Conservation (phyloP, 2,888 invertebrate species). For the Elmis aenea region DNA sequence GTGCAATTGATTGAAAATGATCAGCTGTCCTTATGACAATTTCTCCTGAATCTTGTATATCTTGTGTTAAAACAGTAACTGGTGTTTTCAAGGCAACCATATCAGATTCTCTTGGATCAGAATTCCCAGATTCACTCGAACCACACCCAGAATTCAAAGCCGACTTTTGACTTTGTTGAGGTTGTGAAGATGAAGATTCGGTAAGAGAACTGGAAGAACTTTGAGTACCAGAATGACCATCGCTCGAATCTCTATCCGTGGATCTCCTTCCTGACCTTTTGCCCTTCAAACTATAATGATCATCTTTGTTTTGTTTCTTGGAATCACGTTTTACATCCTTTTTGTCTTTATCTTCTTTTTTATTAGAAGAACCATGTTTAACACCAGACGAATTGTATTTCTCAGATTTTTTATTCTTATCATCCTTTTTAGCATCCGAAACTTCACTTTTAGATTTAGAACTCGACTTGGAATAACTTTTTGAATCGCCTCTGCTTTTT, state of each 20-base stretch:
- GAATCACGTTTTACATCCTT: constrained; percentile 25
- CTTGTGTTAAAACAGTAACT: constrained; percentile 3
- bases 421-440: background rate
- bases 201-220: constrained; percentile 44
- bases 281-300: constrained; percentile 64
- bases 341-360: constrained; percentile 26
- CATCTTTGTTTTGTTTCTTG: constrained; percentile 51
- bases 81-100: constrained; percentile 4
- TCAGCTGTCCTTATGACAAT: constrained; percentile 4
- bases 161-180: constrained; percentile 25
- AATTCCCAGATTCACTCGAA: constrained; percentile 41
- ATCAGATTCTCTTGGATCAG: constrained; percentile 33
- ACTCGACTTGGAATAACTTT: constrained; percentile 20
- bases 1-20: too few species aligned
- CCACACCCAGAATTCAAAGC: constrained; percentile 26
- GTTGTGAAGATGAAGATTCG: constrained; percentile 25
- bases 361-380: constrained; percentile 3
- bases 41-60: constrained; percentile 6
- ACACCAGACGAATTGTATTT: constrained; percentile 3
- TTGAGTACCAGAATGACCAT: constrained; percentile 53
- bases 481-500: constrained; percentile 21
- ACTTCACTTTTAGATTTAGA: constrained; percentile 19
- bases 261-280: constrained; percentile 65
- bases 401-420: background rate
- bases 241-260: constrained; percentile 75